Evolutionary conservation across 2,113 vertebrate species (phyloP).

Genomic region (Upupa epops): DNA sequence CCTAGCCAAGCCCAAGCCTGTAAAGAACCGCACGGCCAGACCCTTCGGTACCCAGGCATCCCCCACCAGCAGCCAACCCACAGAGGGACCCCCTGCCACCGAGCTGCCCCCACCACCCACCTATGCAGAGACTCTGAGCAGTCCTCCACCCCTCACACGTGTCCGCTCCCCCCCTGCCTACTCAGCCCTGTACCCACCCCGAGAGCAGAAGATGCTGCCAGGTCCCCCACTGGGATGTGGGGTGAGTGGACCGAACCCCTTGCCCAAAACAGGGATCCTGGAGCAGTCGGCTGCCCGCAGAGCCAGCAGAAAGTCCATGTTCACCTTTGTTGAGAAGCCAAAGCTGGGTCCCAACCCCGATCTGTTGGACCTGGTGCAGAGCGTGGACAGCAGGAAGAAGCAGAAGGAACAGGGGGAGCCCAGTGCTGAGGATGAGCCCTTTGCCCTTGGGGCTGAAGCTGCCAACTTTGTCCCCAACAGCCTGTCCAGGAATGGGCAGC

Average conservation of each 20-base stretch:
- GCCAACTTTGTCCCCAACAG: conserved; percentile 86
- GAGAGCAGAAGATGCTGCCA: conserved; percentile 73
- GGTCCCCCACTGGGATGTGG: conserved; percentile 31
- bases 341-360: conserved; percentile 92
- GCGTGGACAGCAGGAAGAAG: conserved; percentile 85
- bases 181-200: conserved; percentile 75
- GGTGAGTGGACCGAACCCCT: conserved; percentile 16
- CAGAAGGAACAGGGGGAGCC: conserved; percentile 79
- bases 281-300: conserved; percentile 82
- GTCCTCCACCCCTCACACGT: conserved; percentile 74
- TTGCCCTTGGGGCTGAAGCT: conserved; percentile 93
- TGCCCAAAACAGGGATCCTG: conserved; percentile 87
- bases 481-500: neutral
- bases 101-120: conserved; percentile 80
- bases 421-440: conserved; percentile 83
- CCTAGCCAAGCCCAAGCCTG: conserved; percentile 76
- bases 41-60: conserved; percentile 84
- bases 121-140: conserved; percentile 80
- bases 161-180: conserved; percentile 75
- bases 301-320: conserved; percentile 87
- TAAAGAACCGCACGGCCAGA: conserved; percentile 89
- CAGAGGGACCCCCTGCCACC: conserved; percentile 39
- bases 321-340: conserved; percentile 95
- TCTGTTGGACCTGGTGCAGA: conserved; percentile 92
- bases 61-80: neutral